Percentiles rank a stretch among this genome's conserved stretches.
Conservation (phyloP, 2,888 invertebrate species). For the Rhabditophanes sp. region DNA sequence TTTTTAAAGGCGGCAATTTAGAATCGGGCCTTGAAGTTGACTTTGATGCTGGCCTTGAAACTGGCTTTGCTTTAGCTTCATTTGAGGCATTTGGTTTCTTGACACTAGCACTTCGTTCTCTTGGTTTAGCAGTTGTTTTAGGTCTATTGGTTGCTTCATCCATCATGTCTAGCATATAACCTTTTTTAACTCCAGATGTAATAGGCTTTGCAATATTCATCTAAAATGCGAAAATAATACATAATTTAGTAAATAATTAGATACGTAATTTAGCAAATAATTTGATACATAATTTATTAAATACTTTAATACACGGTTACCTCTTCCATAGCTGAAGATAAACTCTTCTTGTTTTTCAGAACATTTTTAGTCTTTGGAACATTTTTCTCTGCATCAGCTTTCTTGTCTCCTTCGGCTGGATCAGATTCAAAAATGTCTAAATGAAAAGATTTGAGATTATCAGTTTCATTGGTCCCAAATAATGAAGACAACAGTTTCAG, state of each 20-base stretch:
- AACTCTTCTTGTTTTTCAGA: constrained; percentile 13
- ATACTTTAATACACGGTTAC: constrained; percentile 5
- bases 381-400: not conserved
- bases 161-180: constrained; percentile 34
- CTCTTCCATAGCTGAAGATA: constrained; percentile 18
- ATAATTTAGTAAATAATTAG: not conserved
- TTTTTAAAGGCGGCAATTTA: constrained; percentile 5
- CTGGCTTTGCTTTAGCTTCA: not conserved
- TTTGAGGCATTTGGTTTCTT: constrained; percentile 1
- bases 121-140: constrained; percentile 7
- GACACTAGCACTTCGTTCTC: constrained; percentile 12
- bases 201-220: constrained; percentile 11
- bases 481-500: constrained; percentile 22
- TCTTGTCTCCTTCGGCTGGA: too few species aligned
- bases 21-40: constrained; percentile 3
- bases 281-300: constrained; percentile 1
- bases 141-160: constrained; percentile 27
- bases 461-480: too few species aligned
- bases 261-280: not conserved
- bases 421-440: too few species aligned
- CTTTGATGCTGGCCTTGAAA: constrained; percentile 3
- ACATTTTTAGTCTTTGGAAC: constrained; percentile 11
- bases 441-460: too few species aligned
- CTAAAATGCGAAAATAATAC: constrained; percentile 8
- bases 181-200: constrained; percentile 10